phyloP scores from a whole-genome alignment of 2,888 invertebrate genomes.

The Philaethria dido region DNA sequence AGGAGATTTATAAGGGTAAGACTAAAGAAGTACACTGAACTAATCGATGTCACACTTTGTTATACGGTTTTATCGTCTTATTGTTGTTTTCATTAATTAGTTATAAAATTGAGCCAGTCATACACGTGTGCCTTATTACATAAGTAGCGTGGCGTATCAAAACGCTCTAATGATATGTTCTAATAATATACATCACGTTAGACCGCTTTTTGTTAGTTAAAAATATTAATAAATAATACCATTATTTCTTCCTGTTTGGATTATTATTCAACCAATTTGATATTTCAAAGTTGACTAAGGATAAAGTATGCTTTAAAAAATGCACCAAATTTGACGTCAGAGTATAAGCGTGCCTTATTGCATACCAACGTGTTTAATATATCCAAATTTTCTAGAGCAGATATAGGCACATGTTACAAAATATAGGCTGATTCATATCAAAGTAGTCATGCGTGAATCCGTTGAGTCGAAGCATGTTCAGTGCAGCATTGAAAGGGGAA shows the following conservation, averaged over 20 bases:
- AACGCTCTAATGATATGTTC: background rate
- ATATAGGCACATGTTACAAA: constrained; percentile 33
- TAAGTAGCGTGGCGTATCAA: constrained; percentile 5
- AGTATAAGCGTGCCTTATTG: background rate
- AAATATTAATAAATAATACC: background rate
- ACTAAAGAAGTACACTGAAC: background rate
- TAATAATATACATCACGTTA: background rate
- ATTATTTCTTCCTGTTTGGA: background rate
- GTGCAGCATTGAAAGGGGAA: constrained; percentile 60
- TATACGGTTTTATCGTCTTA: background rate
- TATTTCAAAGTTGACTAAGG: too few species aligned
- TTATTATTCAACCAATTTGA: background rate
- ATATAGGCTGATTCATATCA: constrained; percentile 40
- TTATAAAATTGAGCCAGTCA: background rate
- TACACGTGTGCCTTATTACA: constrained; percentile 13
- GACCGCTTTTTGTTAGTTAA: background rate
- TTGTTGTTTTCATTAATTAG: constrained; percentile 11
- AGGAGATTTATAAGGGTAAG: background rate
- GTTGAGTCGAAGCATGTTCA: constrained; percentile 48
- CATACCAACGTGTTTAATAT: background rate
- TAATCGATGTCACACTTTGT: background rate
- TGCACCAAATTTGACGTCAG: too few species aligned
- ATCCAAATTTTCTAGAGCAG: background rate
- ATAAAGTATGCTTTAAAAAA: too few species aligned
- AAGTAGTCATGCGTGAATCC: constrained; percentile 62